Conservation (phyloP, 2,797 vertebrate genomes). For the Jordanella pulchra region DNA sequence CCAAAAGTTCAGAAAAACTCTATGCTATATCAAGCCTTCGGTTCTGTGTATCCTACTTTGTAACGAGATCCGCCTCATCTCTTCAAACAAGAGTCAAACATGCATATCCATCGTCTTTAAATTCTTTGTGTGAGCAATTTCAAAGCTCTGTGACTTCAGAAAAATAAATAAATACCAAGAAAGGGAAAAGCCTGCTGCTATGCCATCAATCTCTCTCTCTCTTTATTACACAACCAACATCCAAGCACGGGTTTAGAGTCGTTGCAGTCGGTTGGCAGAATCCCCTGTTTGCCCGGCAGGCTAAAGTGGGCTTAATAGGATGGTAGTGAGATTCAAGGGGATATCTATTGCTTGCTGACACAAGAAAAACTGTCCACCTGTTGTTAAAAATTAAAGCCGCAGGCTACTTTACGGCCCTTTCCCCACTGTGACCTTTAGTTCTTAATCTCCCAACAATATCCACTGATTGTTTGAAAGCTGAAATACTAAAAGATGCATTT, state of each 20-base stretch:
- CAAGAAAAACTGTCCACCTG: constrained; percentile 34
- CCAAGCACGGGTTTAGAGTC: constrained; percentile 41
- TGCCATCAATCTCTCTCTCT: constrained; percentile 39
- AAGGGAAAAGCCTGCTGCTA: constrained; percentile 32
- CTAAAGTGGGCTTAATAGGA: constrained; percentile 63
- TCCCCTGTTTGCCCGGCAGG: constrained; percentile 57
- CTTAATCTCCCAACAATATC: constrained; percentile 3
- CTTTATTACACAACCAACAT: constrained; percentile 59
- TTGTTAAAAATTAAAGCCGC: constrained; percentile 23
- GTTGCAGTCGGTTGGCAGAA: constrained; percentile 52
- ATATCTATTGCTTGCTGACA: constrained; percentile 51
- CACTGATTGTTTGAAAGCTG: constrained; percentile 26
- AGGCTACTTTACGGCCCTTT: constrained; percentile 4
- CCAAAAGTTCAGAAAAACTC: constrained; percentile 23
- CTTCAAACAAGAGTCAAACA: constrained; percentile 39
- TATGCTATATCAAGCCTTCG: constrained; percentile 32
- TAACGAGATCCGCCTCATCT: constrained; percentile 42
- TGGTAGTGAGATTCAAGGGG: constrained; percentile 62
- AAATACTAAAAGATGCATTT: constrained; percentile 16
- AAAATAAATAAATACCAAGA: constrained; percentile 19
- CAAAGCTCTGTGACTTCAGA: constrained; percentile 51
- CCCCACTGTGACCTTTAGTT: constrained; percentile 26
- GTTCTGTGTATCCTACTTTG: constrained; percentile 30
- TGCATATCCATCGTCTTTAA: constrained; percentile 34
- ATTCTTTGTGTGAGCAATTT: constrained; percentile 43